phyloP scores from a whole-genome alignment of 2,888 invertebrate genomes.

The Melieria crassipennis region DNA sequence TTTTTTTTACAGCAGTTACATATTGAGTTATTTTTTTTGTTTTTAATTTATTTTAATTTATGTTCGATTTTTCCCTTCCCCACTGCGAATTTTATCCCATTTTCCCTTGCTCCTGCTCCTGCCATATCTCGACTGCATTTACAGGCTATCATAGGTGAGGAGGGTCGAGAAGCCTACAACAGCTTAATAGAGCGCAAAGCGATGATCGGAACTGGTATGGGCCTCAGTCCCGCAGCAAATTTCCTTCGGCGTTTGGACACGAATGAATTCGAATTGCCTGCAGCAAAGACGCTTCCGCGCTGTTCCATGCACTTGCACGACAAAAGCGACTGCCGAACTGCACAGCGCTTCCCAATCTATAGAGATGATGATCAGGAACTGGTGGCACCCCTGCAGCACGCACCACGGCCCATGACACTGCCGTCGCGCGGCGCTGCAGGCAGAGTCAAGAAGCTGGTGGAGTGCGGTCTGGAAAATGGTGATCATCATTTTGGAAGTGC shows the following conservation, averaged over 20 bases:
- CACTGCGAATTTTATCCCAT: not conserved
- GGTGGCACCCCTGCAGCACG: conserved; percentile 52
- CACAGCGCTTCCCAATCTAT: conserved; percentile 11
- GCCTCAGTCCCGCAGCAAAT: conserved; percentile 52
- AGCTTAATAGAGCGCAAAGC: conserved; percentile 85
- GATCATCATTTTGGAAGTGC: conserved; percentile 37
- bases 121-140: conserved; percentile 45
- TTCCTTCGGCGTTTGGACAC: conserved; percentile 59
- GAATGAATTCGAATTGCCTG: conserved; percentile 58
- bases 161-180: conserved; percentile 92
- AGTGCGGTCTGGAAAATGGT: conserved; percentile 36
- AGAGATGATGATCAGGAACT: conserved; percentile 39
- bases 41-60: conserved; percentile 25
- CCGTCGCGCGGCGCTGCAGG: conserved; percentile 61
- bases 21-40: conserved; percentile 3
- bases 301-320: conserved; percentile 50
- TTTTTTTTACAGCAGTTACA: no score
- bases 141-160: conserved; percentile 85
- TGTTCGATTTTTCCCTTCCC: conserved; percentile 31
- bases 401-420: conserved; percentile 63
- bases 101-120: not conserved
- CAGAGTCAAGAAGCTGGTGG: conserved; percentile 50
- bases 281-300: conserved; percentile 60
- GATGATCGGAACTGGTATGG: conserved; percentile 48
- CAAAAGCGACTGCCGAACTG: conserved; percentile 42